Base-by-base conservation (phyloP, 2,888 invertebrate species). In the Drosophila siamana region DNA sequence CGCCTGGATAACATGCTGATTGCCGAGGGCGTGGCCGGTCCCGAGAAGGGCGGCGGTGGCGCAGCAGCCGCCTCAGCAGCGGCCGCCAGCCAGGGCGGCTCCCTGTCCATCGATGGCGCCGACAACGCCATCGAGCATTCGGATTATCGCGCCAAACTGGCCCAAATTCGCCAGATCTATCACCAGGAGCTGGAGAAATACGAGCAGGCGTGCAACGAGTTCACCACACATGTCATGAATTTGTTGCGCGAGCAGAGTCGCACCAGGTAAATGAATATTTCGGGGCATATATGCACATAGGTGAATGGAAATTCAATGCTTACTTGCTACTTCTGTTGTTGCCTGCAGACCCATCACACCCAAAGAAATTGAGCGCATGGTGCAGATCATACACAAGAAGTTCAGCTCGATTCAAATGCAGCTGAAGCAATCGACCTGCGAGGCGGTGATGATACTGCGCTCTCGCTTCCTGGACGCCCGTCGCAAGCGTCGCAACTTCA, bases 221-320 rank as follows among this genome's bases (percentile, higher is more conserved):
- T 99, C 93, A 99, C 99, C 66, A 99, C 99, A n/a, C 99, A 99
- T 93, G 99, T 99, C 80, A 98, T 99, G 97, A 99, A 99, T 93
- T 94, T 99, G 86, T 94, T 99, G 76, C 94, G 98, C 62, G 98
- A 99, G 93, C 98, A 99, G 93, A 98, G 98, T 90, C 96, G 98
- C 90, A 99, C 99, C 81, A 94, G 92, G 92, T 92, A 57, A 67
- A 63, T 26, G 1, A 1, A 24, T 6, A 24, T 24, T 24, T 6
- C 24, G n/a, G n/a, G n/a, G n/a, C n/a, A n/a, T n/a, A n/a, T n/a
- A n/a, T n/a, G n/a, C n/a, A n/a, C n/a, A n/a, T n/a, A n/a, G n/a
- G n/a, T n/a, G n/a, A n/a, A n/a, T n/a, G n/a, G n/a, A 6, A 24
- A 1, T 24, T 1, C 24, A 24, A 24, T n/a, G 8, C n/a, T n/a